Evolutionary conservation across 2,888 invertebrate species (phyloP).

Genomic region (Lasioglossum figueresi): DNA sequence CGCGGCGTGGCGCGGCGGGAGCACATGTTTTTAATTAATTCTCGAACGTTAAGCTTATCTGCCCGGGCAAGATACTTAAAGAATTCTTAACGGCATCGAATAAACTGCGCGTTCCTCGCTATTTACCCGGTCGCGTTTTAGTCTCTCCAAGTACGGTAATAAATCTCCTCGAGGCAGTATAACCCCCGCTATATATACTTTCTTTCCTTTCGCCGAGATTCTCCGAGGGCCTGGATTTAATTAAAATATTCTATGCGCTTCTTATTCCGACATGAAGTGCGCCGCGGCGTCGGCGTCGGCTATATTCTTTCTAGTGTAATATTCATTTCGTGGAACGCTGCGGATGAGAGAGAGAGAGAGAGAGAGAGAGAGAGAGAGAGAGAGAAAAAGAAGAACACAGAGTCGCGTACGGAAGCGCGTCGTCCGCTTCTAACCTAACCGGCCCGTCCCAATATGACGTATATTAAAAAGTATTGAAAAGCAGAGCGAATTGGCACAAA

Average conservation of each 20-base stretch:
- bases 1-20: not conserved
- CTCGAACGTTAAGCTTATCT: constrained; percentile 38
- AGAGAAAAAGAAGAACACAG: not conserved
- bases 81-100: constrained; percentile 63
- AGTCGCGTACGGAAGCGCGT: not conserved
- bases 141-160: constrained; percentile 53
- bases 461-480: not conserved
- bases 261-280: constrained; percentile 45
- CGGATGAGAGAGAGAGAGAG: not conserved
- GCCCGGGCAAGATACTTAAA: constrained; percentile 35
- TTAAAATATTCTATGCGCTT: constrained; percentile 66
- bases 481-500: not conserved
- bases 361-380: not conserved
- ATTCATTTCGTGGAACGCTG: constrained; percentile 46
- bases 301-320: constrained; percentile 55
- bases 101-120: constrained; percentile 53
- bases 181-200: constrained; percentile 48
- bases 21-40: constrained; percentile 55
- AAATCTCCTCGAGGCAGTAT: constrained; percentile 60
- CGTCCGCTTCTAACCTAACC: not conserved
- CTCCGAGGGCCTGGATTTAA: constrained; percentile 63
- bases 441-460: constrained; percentile 8
- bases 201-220: constrained; percentile 56
- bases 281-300: constrained; percentile 12
- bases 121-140: constrained; percentile 61